Evolutionary conservation across 1,140 invertebrate species (phyloP).

Genomic region (Lasaia peninsularis): DNA sequence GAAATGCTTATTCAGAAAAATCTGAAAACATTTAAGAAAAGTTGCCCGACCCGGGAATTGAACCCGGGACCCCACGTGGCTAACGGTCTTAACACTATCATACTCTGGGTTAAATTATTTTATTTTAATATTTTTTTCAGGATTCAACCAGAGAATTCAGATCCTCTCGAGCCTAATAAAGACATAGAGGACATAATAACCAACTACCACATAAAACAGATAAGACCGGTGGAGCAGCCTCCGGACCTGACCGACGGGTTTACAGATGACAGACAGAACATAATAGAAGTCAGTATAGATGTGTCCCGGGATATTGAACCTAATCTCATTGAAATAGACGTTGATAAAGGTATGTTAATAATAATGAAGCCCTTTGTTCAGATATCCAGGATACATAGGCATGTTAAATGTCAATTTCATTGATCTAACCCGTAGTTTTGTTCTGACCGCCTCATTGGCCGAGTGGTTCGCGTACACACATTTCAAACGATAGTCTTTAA

Average conservation of each 20-base stretch:
- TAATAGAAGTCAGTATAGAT: background rate
- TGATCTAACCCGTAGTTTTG: no score
- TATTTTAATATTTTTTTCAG: slow-evolving; percentile 15
- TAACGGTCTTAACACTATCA: no score
- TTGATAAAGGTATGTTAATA: slow-evolving; percentile 34
- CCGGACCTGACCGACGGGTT: background rate
- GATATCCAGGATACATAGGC: no score
- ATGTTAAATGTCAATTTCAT: no score
- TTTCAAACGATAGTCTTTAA: no score
- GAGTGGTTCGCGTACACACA: no score
- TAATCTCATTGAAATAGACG: slow-evolving; percentile 43
- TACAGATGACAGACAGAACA: background rate
- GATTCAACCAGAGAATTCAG: background rate
- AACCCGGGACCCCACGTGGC: no score
- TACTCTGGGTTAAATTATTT: background rate
- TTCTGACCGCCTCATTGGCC: no score
- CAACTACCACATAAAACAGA: slow-evolving; percentile 53
- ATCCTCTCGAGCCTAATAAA: slow-evolving; percentile 24
- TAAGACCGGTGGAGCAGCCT: slow-evolving; percentile 22
- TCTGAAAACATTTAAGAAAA: no score
- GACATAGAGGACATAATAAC: slow-evolving; percentile 58
- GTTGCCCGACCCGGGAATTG: no score
- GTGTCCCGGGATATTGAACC: slow-evolving; percentile 22
- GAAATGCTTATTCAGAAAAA: no score
- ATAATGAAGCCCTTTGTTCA: no score